phyloP scores from a whole-genome alignment of 1,140 invertebrate genomes.

The Drosophila tropicalis region DNA sequence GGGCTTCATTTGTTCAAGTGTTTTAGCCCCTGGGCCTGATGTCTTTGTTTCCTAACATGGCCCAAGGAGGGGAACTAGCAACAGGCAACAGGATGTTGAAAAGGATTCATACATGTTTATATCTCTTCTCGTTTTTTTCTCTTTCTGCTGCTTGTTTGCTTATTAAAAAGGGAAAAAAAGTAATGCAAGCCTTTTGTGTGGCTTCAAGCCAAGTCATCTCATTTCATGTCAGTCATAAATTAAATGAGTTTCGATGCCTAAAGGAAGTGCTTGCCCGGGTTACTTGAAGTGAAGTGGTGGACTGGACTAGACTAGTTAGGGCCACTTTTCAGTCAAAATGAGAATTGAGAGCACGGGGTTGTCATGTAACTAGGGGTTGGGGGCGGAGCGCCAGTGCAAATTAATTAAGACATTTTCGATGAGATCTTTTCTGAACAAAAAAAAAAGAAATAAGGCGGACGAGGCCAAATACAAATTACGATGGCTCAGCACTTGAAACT shows the following conservation, averaged over 20 bases:
- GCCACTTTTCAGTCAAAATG: slow-evolving; percentile 39
- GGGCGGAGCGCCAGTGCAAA: slow-evolving; percentile 48
- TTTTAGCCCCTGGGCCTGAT: slow-evolving; percentile 55
- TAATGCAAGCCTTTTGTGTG: slow-evolving; percentile 54
- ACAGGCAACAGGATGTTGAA: slow-evolving; percentile 58
- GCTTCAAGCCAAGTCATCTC: slow-evolving; percentile 61
- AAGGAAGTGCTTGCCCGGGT: slow-evolving; percentile 5
- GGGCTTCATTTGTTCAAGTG: slow-evolving; percentile 74
- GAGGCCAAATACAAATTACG: slow-evolving; percentile 63
- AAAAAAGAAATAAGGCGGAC: slow-evolving; percentile 44
- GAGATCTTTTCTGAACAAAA: slow-evolving; percentile 53
- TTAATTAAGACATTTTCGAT: slow-evolving; percentile 81
- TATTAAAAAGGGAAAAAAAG: slow-evolving; percentile 42
- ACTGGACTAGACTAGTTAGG: slow-evolving; percentile 35
- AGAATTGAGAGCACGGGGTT: background rate
- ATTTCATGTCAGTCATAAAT: slow-evolving; percentile 67
- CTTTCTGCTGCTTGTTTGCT: slow-evolving; percentile 27
- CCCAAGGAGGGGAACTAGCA: slow-evolving; percentile 51
- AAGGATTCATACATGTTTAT: slow-evolving; percentile 60
- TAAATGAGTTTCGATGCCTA: slow-evolving; percentile 65
- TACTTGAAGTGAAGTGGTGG: slow-evolving; percentile 1
- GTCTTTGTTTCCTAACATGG: slow-evolving; percentile 24
- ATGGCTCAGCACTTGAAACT: slow-evolving; percentile 68
- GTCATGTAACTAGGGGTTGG: too few relatives aligned
- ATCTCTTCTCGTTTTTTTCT: slow-evolving; percentile 40